Base-by-base conservation (phyloP, 2,113 vertebrate species). In the Dinomys branickii region DNA sequence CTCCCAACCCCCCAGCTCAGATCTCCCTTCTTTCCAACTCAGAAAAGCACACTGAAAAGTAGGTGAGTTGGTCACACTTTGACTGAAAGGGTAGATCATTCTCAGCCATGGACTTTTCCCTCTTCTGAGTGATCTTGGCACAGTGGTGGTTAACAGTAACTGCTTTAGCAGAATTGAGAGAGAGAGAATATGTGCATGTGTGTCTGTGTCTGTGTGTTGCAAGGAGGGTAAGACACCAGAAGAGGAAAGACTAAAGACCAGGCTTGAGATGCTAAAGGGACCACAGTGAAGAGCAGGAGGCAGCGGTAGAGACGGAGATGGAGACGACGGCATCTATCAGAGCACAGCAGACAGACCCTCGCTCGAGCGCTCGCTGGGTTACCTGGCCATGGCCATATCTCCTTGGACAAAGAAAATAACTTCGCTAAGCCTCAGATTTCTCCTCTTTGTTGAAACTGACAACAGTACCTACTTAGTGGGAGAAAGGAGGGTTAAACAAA, bases 281-380 rank as follows among this genome's bases (percentile, higher is more conserved):
- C 2, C 47, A 24, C 67, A 19, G 7, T 26, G 12, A 47, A 8
- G 71, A 30, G 50, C 56, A 82, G 77, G 59, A 67, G 65, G 35
- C 33, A 71, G 28, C 33, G 6, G 71, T n/a, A n/a, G n/a, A n/a
- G n/a, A 26, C 38, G 26, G 59, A 41, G 35, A 19, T 0, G 5
- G 9, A n/a, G 24, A 73, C 33, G 3, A 3, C 13, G 13, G 54
- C 44, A 13, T 3, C 16, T n/a, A 0, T 4, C 41, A 0, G 59
- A 38, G 16, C 0, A 8, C 7, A 22, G 52, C 4, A 20, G 71
- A 11, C 24, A 81, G 35, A 9, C 2, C 10, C 63, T 16, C 2
- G 13, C 84, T 81, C n/a, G 50, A 52, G n/a, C 75, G 24, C 44
- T 30, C 2, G 73, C 26, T 5, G 73, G 44, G 73, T 7, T 17